phyloP scores from a whole-genome alignment of 2,797 vertebrate genomes.

The Notolepis coatsorum region DNA sequence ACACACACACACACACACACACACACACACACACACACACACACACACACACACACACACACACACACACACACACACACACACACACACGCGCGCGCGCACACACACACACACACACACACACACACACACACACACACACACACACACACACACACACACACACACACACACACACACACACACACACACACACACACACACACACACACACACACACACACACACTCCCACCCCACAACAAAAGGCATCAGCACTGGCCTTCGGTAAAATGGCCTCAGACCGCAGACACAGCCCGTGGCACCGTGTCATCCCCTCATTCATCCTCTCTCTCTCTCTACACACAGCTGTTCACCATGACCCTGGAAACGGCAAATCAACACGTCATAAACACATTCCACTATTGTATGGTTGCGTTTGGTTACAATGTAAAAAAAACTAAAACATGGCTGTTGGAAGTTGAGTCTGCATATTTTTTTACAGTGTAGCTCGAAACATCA shows the following conservation, averaged over 20 bases:
- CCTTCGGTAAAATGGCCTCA: constrained; percentile 66
- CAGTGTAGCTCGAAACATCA: no score
- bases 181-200: neutral
- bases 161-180: constrained; percentile 1
- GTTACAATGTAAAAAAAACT: no score
- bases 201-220: neutral
- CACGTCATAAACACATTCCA: constrained; percentile 58
- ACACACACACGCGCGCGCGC: neutral
- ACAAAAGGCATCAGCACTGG: constrained; percentile 58
- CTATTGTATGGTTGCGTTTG: neutral
- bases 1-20: constrained; percentile 43
- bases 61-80: neutral
- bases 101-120: neutral
- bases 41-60: neutral
- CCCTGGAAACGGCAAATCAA: constrained; percentile 28
- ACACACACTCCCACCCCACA: neutral
- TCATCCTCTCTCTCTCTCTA: constrained; percentile 52
- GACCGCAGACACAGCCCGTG: constrained; percentile 47
- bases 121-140: neutral
- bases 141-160: neutral
- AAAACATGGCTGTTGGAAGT: no score
- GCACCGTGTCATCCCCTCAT: constrained; percentile 68
- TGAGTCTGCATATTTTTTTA: no score
- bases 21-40: constrained; percentile 16
- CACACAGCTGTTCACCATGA: constrained; percentile 67